A percentile compares a stretch with the other conserved stretches of the same genome.
phyloP scores from a whole-genome alignment of 2,113 vertebrate species.

The Oncorhynchus nerka region DNA sequence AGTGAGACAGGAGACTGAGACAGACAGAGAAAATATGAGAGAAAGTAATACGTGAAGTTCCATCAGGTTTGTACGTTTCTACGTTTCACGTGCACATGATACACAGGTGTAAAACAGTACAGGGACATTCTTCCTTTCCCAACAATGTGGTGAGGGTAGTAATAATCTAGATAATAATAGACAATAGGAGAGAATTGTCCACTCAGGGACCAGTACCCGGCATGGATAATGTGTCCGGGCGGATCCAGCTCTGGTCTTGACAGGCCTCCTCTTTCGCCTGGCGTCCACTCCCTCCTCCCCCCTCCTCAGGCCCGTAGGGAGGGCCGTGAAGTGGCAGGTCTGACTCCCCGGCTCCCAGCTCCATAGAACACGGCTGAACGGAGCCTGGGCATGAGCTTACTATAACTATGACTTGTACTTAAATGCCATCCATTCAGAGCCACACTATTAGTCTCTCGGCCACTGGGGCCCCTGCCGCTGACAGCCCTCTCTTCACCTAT shows the following conservation, averaged over 20 bases:
- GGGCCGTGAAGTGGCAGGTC: constrained; percentile 21
- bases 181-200: background rate
- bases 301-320: background rate
- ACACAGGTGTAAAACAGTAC: no score
- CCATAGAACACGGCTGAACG: constrained; percentile 14
- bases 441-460: constrained; percentile 47
- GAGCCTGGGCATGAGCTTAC: constrained; percentile 5
- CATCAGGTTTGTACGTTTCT: no score
- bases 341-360: constrained; percentile 20
- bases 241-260: constrained; percentile 20
- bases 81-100: no score
- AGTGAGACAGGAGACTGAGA: no score
- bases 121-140: no score
- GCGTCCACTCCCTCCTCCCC: background rate
- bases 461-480: constrained; percentile 30
- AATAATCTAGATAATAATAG: no score
- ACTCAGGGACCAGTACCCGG: constrained; percentile 2
- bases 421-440: constrained; percentile 34
- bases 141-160: no score
- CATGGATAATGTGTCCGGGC: constrained; percentile 18
- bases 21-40: no score
- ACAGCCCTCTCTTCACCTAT: constrained; percentile 25
- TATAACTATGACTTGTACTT: constrained; percentile 29
- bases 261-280: background rate
- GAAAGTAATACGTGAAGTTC: no score